Conservation (phyloP, 2,888 invertebrate genomes). For the Melipona beecheii region DNA sequence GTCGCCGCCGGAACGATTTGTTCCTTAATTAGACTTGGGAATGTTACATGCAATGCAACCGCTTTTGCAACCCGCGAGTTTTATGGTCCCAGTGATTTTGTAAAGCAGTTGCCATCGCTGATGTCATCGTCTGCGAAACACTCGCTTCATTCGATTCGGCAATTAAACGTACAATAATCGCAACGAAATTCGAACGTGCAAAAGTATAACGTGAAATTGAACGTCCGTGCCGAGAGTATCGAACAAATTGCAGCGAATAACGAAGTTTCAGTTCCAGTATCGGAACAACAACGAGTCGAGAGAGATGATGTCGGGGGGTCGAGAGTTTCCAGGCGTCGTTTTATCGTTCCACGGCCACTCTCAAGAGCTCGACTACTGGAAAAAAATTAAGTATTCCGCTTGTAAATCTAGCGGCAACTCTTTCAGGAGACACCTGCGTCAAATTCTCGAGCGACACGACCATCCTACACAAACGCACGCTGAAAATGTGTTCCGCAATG, state of each 20-base stretch:
- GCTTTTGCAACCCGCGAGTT: constrained; percentile 7
- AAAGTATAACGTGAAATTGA: background rate
- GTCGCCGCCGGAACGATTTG: background rate
- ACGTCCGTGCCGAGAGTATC: too few relatives aligned
- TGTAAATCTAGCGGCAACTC: background rate
- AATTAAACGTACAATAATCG: constrained; percentile 1
- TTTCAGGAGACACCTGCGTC: background rate
- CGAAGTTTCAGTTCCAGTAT: background rate
- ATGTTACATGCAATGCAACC: background rate
- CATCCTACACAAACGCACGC: background rate
- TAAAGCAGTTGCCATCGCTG: background rate
- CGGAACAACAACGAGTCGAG: background rate
- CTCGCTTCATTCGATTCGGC: background rate
- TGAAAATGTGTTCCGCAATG: background rate
- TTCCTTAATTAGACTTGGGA: background rate
- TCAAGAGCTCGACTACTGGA: constrained; percentile 4
- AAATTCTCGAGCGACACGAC: background rate
- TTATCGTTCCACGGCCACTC: background rate
- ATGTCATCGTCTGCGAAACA: background rate
- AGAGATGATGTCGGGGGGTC: background rate
- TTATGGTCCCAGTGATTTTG: constrained; percentile 5
- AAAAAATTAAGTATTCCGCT: background rate
- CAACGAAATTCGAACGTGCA: background rate
- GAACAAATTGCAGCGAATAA: too few relatives aligned
- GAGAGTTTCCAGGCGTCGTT: background rate